Base-by-base conservation (phyloP, 2,797 vertebrate genomes). In the Buphagus erythrorhynchus region DNA sequence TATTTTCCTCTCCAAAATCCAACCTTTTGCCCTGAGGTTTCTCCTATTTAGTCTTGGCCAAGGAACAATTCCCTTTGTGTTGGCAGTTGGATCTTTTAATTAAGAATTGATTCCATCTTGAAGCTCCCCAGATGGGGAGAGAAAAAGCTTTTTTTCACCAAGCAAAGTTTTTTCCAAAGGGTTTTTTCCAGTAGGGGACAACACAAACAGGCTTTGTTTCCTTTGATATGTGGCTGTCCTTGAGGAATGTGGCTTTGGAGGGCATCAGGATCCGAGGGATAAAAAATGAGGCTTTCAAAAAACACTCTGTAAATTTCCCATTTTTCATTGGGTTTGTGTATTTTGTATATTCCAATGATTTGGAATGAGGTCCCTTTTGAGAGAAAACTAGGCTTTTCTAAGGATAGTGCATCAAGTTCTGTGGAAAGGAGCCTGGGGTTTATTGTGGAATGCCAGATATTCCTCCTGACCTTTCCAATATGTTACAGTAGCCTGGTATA, bases 181-280 rank as follows among this genome's bases (percentile, higher is more conserved):
- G 13, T 59, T 86, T 78, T 83, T 73, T 71, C 68, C 69, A 80
- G 73, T n/a, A 68, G 78, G n/a, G 8, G 85, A 77, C 88, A 82
- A 71, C 92, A 96, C 86, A 97, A 88, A 43, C 68, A 65, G 84
- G 54, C 88, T 90, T 94, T 95, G 91, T 97, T 93, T 93, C 62
- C 62, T 67, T 68, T 75, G 85, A 80, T 88, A 28, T 29, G 40
- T 80, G 67, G 33, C 69, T 68, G 75, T 89, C 90, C 69, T 78
- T 40, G 13, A 89, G 84, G 90, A 95, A 96, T 97, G 91, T 80
- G 75, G n/a, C 71, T 82, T 82, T 77, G 85, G 82, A 88, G 73
- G 80, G 45, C 91, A 62, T 24, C 13, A 4, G 38, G 54, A 19
- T 93, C 38, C 5, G 6, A 91, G 65, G 59, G 67, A 65, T 35